Evolutionary conservation across 2,888 invertebrate species (phyloP), one percentile per base, ranked within the genome.

Genomic region (Ormia ochracea): DNA sequence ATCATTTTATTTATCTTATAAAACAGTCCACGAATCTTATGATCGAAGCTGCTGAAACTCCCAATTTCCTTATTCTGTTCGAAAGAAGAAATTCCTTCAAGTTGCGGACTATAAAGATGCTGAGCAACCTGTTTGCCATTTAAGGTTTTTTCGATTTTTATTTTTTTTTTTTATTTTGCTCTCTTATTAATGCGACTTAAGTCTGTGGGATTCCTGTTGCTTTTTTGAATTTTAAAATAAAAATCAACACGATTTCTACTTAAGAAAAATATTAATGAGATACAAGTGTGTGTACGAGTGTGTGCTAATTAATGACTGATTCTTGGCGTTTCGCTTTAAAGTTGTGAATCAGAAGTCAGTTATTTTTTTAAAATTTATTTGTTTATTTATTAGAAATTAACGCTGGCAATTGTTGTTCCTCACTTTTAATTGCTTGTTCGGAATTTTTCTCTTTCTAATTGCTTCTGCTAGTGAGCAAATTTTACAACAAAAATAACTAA

Each of bases 241-340:
- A n/a, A n/a, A n/a, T n/a, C n/a, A n/a, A n/a, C n/a, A n/a, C n/a
- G n/a, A n/a, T n/a, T n/a, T n/a, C n/a, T n/a, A n/a, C n/a, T n/a
- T n/a, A n/a, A n/a, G n/a, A n/a, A n/a, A n/a, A n/a, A n/a, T n/a
- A n/a, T n/a, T n/a, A n/a, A n/a, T n/a, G n/a, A n/a, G n/a, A n/a
- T n/a, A n/a, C n/a, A n/a, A n/a, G n/a, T n/a, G n/a, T n/a, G n/a
- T n/a, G n/a, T 38, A 19, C 68, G 61, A 61, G 1, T 4, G 31
- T 56, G 54, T 43, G 12, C 31, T 43, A 68, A 54, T 68, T 68
- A 33, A 58, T 69, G n/a, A 17, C 17, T 69, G 56, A 12, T 23
- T 23, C 23, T 68, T 68, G 2, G 17, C 23, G 7, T 69, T 68
- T 43, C 43, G 2, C 10, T 38, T 26, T 33, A 36, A 45, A 56